Base-by-base conservation (phyloP, 2,113 vertebrate species). In the Vicugna pacos region DNA sequence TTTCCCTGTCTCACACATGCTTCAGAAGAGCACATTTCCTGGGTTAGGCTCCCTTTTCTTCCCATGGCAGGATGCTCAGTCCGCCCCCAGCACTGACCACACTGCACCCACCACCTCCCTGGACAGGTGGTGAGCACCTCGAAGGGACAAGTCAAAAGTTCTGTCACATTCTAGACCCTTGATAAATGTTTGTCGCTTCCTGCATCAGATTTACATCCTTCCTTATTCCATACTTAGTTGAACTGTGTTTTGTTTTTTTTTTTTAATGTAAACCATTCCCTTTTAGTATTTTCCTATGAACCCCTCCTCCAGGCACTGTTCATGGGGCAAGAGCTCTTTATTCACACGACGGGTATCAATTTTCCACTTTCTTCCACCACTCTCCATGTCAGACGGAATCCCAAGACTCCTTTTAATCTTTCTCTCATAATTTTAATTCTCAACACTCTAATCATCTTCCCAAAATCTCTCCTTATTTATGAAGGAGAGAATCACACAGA, bases 371-470 rank as follows among this genome's bases (percentile, higher is more conserved):
- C 32, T 38, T 10, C 32, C 65, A 14, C 56, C 14, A 4, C 14
- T 91, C 26, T 86, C 69, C 64, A 28, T 11, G 14, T 85, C 62
- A 94, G 19, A 56, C 65, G 16, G 52, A 67, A 46, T 67, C 62
- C 56, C 30, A 72, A 46, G 58, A 38, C 30, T 93, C 56, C 16
- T 79, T 82, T 83, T 67, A 81, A 81, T 91, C 54, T 93, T 91
- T 64, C 56, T 67, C 28, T 85, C 54, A 81, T 85, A 32, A 76
- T 54, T 96, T 91, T 52, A 48, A 64, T 72, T 70, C 77, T 62
- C 54, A 42, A 62, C 19, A 17, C 15, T 92, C 5, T 48, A 42
- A 38, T 94, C 38, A 89, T 67, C 38, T 93, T 88, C 70, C 65
- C 48, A 72, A 32, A 73, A 28, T 67, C 19, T 35, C 15, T 96